Evolutionary conservation across 1,140 invertebrate genomes (phyloP).

Genomic region (Charaxes varanes): DNA sequence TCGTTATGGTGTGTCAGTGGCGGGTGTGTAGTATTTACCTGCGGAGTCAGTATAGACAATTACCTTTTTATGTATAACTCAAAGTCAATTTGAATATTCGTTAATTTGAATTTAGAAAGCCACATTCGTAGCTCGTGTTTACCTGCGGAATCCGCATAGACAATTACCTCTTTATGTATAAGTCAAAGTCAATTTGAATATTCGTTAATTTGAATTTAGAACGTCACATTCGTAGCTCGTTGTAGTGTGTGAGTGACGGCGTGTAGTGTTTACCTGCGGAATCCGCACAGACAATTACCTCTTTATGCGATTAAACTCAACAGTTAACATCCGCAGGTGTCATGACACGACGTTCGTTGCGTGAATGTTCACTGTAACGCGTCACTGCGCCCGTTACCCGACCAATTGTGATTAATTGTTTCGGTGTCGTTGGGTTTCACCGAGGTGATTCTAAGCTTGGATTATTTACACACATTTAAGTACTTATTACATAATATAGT

Average conservation of each 20-base stretch:
- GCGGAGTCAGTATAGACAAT: constrained; percentile 61
- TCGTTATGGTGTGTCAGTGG: constrained; percentile 11
- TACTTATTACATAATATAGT: too few relatives aligned
- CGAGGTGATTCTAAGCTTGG: neutral
- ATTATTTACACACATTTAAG: neutral
- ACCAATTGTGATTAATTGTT: constrained; percentile 23
- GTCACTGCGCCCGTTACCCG: constrained; percentile 22
- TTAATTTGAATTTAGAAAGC: constrained; percentile 16
- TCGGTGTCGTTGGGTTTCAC: constrained; percentile 4
- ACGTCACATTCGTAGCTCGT: constrained; percentile 21
- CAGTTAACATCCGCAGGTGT: constrained; percentile 49
- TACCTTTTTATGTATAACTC: constrained; percentile 60
- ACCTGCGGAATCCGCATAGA: constrained; percentile 59
- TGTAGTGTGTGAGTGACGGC: constrained; percentile 17
- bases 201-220: constrained; percentile 18
- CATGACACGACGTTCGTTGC: constrained; percentile 27
- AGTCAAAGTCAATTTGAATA: too few relatives aligned
- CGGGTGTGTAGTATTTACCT: constrained; percentile 54
- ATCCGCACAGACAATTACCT: constrained; percentile 67
- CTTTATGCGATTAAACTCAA: constrained; percentile 58
- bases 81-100: too few relatives aligned
- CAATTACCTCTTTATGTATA: constrained; percentile 65
- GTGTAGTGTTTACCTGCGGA: constrained; percentile 61
- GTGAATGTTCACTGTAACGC: constrained; percentile 23
- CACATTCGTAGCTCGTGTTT: constrained; percentile 41